These are phyloP conservation scores for Conomelus anceps DNA, from an alignment of 2,888 invertebrate species.

Conservation along the genomic window DNA sequence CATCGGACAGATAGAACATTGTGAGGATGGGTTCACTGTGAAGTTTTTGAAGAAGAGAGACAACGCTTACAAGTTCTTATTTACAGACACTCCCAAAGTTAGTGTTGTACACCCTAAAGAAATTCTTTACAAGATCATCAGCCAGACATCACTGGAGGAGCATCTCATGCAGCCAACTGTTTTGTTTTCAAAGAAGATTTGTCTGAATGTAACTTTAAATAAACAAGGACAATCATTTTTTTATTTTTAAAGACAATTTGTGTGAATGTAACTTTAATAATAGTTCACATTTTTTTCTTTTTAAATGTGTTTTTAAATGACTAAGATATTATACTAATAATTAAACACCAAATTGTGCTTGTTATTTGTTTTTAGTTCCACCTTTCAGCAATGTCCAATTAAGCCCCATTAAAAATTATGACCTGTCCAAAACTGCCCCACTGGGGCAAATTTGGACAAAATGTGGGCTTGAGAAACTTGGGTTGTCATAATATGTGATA, in stretches of 20 bases:
- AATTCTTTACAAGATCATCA: neutral
- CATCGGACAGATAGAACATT: neutral
- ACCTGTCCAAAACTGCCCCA: slow-evolving; percentile 15
- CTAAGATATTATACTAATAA: slow-evolving; percentile 2
- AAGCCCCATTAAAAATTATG: neutral
- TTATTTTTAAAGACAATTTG: neutral
- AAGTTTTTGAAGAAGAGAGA: slow-evolving; percentile 6
- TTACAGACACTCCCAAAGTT: neutral
- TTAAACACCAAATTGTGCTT: neutral
- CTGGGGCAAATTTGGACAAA: slow-evolving; percentile 14
- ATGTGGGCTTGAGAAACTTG: too few species aligned
- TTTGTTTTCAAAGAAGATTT: slow-evolving; percentile 6
- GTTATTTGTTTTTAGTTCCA: neutral
- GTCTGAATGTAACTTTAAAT: neutral
- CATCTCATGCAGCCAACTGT: neutral
- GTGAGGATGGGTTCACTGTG: slow-evolving; percentile 2
- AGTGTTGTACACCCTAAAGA: neutral
- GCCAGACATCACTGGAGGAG: slow-evolving; percentile 6
- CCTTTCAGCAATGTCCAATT: slow-evolving; percentile 8
- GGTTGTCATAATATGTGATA: neutral
- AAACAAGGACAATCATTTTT: neutral
- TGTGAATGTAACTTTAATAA: neutral
- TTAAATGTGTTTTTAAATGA: neutral
- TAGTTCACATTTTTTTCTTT: neutral
- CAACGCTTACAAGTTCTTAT: neutral